A percentile compares a stretch with the other conserved stretches of the same genome.
These are phyloP conservation scores for Virgularia gustaviana DNA, from an alignment of 92 coral and sea anemone genomes.

Conservation along the genomic window DNA sequence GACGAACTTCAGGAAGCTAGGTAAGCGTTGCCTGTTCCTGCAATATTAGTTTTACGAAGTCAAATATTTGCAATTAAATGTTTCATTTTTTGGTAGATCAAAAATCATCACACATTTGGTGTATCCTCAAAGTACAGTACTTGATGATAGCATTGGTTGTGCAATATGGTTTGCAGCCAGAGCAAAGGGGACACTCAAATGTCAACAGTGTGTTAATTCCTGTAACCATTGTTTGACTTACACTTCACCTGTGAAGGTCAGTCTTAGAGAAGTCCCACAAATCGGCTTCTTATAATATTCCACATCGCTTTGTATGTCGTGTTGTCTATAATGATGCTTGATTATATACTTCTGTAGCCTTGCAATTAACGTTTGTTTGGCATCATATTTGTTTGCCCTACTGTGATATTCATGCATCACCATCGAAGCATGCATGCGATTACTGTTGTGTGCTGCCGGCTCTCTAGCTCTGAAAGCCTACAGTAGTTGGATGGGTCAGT, in stretches of 20 bases:
- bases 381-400: no score
- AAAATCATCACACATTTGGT: constrained; percentile 79
- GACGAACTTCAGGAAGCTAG: constrained; percentile 81
- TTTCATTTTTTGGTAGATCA: constrained; percentile 47
- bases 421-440: no score
- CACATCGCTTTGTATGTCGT: no score
- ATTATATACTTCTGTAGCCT: no score
- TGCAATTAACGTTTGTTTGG: no score
- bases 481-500: no score
- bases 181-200: constrained; percentile 67
- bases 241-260: constrained; percentile 77
- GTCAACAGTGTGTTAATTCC: constrained; percentile 40
- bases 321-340: no score
- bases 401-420: no score
- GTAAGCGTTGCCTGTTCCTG: no score
- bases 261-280: neutral
- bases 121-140: constrained; percentile 90
- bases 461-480: no score
- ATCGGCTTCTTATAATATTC: neutral
- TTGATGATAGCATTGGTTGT: constrained; percentile 98
- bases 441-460: no score
- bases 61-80: neutral
- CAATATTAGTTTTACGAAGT: no score
- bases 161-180: constrained; percentile 99
- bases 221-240: constrained; percentile 51